A percentile compares a stretch with the other conserved stretches of the same genome.
Evolutionary conservation across 2,888 invertebrate species (phyloP).

Genomic region (Epsilonema sp.): DNA sequence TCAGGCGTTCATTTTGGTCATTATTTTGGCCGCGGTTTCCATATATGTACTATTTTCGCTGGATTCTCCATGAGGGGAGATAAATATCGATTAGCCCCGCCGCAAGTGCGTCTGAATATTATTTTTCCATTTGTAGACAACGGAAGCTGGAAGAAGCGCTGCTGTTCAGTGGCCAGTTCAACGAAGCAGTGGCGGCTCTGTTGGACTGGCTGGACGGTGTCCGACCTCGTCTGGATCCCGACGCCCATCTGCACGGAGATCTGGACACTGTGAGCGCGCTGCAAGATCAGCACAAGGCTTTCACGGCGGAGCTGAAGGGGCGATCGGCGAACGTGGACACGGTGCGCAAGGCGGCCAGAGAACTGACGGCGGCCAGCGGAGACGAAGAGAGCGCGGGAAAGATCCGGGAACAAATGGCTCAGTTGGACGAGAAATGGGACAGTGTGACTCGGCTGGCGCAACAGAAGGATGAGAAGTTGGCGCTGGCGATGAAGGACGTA

Average conservation of each 20-base stretch:
- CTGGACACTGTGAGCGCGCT: slow-evolving; percentile 80
- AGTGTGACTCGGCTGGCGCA: slow-evolving; percentile 53
- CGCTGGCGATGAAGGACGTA: slow-evolving; percentile 61
- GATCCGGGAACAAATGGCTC: slow-evolving; percentile 53
- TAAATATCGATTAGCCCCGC: background rate
- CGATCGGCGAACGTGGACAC: slow-evolving; percentile 68
- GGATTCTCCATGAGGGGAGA: no score
- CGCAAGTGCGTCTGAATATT: background rate
- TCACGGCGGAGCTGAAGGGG: slow-evolving; percentile 43
- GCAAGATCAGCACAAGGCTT: slow-evolving; percentile 63
- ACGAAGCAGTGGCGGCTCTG: slow-evolving; percentile 78
- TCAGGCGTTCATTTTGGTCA: no score
- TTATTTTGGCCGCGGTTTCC: no score
- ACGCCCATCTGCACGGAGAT: slow-evolving; percentile 73
- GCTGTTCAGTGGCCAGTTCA: slow-evolving; percentile 84
- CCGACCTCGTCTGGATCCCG: slow-evolving; percentile 49
- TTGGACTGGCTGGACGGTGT: slow-evolving; percentile 77
- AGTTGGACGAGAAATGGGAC: slow-evolving; percentile 66
- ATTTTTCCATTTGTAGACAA: slow-evolving; percentile 43
- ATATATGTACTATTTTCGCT: no score
- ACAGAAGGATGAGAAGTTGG: slow-evolving; percentile 52
- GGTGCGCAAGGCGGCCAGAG: slow-evolving; percentile 69
- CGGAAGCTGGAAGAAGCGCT: slow-evolving; percentile 82
- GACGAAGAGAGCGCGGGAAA: slow-evolving; percentile 45
- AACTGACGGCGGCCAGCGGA: slow-evolving; percentile 56